Conservation (phyloP, 2,888 invertebrate species). For the Caenorhabditis sp. region DNA sequence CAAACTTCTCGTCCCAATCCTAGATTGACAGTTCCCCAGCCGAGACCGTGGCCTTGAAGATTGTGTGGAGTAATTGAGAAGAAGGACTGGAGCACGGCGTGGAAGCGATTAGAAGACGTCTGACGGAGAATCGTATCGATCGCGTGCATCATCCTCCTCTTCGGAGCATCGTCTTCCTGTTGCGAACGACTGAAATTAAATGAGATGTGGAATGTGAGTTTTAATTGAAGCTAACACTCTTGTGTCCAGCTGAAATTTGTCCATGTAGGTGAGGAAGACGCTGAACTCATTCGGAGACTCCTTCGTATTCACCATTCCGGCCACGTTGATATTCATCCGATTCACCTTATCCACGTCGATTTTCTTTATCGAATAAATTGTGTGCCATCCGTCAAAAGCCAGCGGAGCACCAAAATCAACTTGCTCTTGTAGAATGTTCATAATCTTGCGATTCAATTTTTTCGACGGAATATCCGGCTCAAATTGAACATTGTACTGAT, state of each 20-base stretch:
- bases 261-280: slow-evolving; percentile 2
- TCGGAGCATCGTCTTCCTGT: neutral
- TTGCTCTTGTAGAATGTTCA: slow-evolving; percentile 6
- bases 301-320: slow-evolving; percentile 10
- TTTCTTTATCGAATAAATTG: slow-evolving; percentile 15
- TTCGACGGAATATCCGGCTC: slow-evolving; percentile 34
- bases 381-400: slow-evolving; percentile 41
- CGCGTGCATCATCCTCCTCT: slow-evolving; percentile 33
- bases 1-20: slow-evolving; percentile 55
- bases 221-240: slow-evolving; percentile 28
- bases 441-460: slow-evolving; percentile 35
- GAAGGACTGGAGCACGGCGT: slow-evolving; percentile 48
- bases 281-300: slow-evolving; percentile 11
- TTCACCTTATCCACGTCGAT: slow-evolving; percentile 8
- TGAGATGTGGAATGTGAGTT: too few relatives aligned
- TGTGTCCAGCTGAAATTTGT: slow-evolving; percentile 20
- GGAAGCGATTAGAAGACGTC: slow-evolving; percentile 22
- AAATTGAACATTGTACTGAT: slow-evolving; percentile 29
- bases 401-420: neutral
- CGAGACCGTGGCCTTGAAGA: slow-evolving; percentile 40
- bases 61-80: slow-evolving; percentile 44
- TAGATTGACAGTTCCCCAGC: slow-evolving; percentile 51
- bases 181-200: slow-evolving; percentile 13
- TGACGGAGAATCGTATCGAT: slow-evolving; percentile 54
- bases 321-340: slow-evolving; percentile 2